These are phyloP conservation scores for Sapajus apella DNA, from an alignment of 2,113 vertebrate genomes.

Conservation along the genomic window DNA sequence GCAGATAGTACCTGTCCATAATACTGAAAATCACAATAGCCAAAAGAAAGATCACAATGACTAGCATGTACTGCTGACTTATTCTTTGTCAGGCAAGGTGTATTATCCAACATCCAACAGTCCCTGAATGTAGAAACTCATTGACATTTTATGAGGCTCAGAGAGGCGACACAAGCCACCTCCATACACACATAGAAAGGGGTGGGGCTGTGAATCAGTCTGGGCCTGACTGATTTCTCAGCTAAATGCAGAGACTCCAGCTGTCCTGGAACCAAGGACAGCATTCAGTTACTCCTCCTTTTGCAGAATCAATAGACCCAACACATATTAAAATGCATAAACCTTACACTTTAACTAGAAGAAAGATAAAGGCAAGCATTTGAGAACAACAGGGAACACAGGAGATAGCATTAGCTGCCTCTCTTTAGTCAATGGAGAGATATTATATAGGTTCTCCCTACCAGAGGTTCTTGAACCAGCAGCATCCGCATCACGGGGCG, in stretches of 20 bases:
- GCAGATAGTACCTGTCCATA: background rate
- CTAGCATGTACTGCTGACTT: fast-evolving
- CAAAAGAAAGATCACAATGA: background rate
- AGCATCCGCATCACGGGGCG: background rate
- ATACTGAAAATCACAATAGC: background rate
- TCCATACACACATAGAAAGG: fast-evolving
- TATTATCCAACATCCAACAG: background rate
- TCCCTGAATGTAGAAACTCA: background rate
- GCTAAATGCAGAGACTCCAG: background rate
- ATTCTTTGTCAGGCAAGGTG: fast-evolving
- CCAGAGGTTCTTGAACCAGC: background rate
- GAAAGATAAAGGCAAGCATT: background rate
- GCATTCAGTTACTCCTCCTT: background rate
- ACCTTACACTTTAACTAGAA: background rate
- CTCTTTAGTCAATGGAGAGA: background rate
- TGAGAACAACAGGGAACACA: background rate
- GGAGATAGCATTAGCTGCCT: background rate
- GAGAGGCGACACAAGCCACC: no score
- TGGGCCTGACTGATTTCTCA: background rate
- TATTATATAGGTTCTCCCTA: fast-evolving
- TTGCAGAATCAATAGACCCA: background rate
- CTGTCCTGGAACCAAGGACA: background rate
- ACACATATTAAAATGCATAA: background rate
- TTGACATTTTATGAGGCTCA: fast-evolving
- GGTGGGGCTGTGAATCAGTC: background rate